Percentiles rank a stretch among this genome's conserved stretches.
Evolutionary conservation across 1,140 invertebrate species (phyloP).

Genomic region (Halictus rubicundus): DNA sequence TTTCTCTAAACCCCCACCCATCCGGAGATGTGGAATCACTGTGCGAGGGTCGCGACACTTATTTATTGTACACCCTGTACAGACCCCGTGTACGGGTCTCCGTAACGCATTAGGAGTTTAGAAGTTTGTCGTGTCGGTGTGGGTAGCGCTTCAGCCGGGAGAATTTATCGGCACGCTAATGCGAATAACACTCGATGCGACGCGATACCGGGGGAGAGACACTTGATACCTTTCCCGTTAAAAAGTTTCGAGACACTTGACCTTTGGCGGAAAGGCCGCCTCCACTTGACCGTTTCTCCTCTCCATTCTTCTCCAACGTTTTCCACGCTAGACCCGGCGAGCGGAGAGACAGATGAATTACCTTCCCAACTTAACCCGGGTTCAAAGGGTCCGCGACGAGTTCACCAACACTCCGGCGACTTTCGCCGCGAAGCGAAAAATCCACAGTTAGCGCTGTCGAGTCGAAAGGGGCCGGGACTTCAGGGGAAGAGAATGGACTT

Average conservation of each 20-base stretch:
- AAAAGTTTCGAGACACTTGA: slow-evolving; percentile 23
- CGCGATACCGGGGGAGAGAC: background rate
- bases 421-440: slow-evolving; percentile 18
- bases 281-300: slow-evolving; percentile 33
- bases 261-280: slow-evolving; percentile 11
- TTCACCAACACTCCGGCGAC: background rate
- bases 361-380: slow-evolving; percentile 20
- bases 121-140: background rate
- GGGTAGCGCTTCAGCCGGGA: background rate
- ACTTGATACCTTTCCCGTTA: background rate
- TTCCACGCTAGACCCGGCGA: slow-evolving; percentile 12
- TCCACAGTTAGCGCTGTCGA: slow-evolving; percentile 31
- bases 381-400: slow-evolving; percentile 40
- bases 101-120: too few species aligned
- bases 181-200: background rate
- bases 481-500: slow-evolving; percentile 48
- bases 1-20: too few species aligned
- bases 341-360: slow-evolving; percentile 51
- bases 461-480: slow-evolving; percentile 3
- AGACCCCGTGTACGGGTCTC: too few species aligned
- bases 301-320: slow-evolving; percentile 9
- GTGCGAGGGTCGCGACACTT: too few species aligned
- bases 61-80: too few species aligned
- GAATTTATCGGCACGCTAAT: slow-evolving; percentile 6
- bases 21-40: too few species aligned